phyloP scores from a whole-genome alignment of 1,140 invertebrate species.

The Geopemphigus sp. region DNA sequence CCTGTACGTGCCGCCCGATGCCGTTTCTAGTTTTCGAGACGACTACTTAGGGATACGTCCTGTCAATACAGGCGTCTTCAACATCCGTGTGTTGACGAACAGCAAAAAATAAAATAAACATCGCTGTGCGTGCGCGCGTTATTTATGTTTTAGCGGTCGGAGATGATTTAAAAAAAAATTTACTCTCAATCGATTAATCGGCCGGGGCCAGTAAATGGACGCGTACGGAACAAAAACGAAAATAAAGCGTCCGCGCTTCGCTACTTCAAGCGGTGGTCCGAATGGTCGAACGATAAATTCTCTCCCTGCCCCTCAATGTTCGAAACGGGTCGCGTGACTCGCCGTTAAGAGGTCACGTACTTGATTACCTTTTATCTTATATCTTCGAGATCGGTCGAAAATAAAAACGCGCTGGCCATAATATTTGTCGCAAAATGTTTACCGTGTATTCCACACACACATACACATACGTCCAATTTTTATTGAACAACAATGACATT shows the following conservation, averaged over 20 bases:
- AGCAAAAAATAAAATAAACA: too few relatives aligned
- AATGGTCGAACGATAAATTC: neutral
- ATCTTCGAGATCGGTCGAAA: too few relatives aligned
- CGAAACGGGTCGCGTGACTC: neutral
- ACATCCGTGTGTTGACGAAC: too few relatives aligned
- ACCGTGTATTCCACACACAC: neutral
- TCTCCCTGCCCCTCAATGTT: too few relatives aligned
- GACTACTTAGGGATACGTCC: too few relatives aligned
- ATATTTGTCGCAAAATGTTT: slow-evolving; percentile 4
- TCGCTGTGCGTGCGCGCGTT: neutral
- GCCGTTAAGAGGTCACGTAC: slow-evolving; percentile 23
- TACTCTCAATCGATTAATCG: neutral
- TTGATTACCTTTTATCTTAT: slow-evolving; percentile 12
- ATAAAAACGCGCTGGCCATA: slow-evolving; percentile 1
- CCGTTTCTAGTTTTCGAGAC: too few relatives aligned
- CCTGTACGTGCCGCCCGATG: too few relatives aligned
- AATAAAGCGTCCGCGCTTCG: neutral
- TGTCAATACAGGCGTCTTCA: too few relatives aligned
- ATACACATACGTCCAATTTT: too few relatives aligned
- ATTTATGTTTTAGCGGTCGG: neutral
- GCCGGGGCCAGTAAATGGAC: neutral
- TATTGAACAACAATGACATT: too few relatives aligned
- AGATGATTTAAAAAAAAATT: neutral
- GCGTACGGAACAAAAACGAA: neutral
- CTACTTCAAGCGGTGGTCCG: neutral